phyloP scores from a whole-genome alignment of 2,113 vertebrate species.

The Podarcis muralis region DNA sequence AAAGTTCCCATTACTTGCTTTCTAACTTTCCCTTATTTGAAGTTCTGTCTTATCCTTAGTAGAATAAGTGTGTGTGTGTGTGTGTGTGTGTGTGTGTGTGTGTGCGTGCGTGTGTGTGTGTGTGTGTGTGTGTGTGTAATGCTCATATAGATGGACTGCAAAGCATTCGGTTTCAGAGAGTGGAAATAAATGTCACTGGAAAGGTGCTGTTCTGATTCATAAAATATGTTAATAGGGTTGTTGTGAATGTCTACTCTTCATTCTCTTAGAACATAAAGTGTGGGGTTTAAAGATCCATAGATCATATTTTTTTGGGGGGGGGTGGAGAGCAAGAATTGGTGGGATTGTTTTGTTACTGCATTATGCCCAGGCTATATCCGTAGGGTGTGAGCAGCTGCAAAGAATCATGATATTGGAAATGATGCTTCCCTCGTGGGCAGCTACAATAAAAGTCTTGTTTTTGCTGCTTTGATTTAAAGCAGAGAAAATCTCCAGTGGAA shows the following conservation, averaged over 20 bases:
- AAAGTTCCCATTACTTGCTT: conserved; percentile 1
- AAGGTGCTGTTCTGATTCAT: background rate
- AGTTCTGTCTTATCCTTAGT: conserved; percentile 1
- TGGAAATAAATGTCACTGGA: background rate
- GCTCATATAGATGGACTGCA: background rate
- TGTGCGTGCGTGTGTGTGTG: no score
- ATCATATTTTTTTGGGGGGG: conserved; percentile 19
- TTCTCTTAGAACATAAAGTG: background rate
- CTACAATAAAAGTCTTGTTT: conserved; percentile 72
- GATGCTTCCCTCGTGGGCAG: conserved; percentile 52
- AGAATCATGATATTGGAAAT: conserved; percentile 65
- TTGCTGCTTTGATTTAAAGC: conserved; percentile 72
- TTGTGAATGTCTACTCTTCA: background rate
- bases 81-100: no score
- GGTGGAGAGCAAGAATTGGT: conserved; percentile 30
- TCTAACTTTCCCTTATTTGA: conserved; percentile 17
- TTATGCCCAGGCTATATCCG: conserved; percentile 58
- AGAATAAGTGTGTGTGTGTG: no score
- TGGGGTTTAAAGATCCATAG: background rate
- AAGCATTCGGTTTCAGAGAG: background rate
- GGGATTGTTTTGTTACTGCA: conserved; percentile 52
- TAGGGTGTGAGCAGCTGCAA: conserved; percentile 68
- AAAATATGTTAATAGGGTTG: background rate
- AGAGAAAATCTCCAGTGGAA: conserved; percentile 62
- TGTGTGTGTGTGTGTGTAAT: background rate